phyloP scores from a whole-genome alignment of 2,113 vertebrate species.

The Phrynocephalus versicolor region DNA sequence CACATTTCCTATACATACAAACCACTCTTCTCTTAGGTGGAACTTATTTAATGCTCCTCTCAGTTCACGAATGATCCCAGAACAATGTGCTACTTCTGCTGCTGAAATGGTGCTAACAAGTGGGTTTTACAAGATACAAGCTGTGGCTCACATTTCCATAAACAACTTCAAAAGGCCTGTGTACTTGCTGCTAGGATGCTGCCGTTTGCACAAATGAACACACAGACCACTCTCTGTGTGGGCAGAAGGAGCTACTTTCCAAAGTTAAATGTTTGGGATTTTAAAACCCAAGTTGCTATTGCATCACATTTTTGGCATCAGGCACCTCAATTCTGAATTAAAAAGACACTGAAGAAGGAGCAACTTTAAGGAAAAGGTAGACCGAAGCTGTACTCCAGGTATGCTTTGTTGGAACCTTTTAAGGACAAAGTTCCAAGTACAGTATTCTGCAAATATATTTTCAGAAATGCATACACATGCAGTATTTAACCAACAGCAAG shows the following conservation, averaged over 20 bases:
- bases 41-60: no score
- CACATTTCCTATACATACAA: constrained; percentile 1
- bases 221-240: constrained; percentile 39
- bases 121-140: background rate
- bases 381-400: background rate
- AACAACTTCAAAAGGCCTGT: constrained; percentile 37
- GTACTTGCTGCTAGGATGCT: constrained; percentile 20
- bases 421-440: background rate
- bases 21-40: no score
- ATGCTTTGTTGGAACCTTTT: background rate
- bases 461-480: background rate
- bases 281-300: constrained; percentile 44
- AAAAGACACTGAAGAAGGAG: constrained; percentile 37
- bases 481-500: background rate
- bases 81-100: no score
- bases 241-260: constrained; percentile 46
- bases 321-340: constrained; percentile 43
- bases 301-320: constrained; percentile 33
- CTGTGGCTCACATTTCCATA: background rate
- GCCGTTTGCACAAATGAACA: constrained; percentile 20
- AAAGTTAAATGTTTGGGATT: constrained; percentile 51
- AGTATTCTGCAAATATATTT: background rate
- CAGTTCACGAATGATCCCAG: no score
- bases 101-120: no score
- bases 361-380: background rate